Evolutionary conservation across 2,113 vertebrate genomes (phyloP).

Genomic region (Telmatochromis sp.): DNA sequence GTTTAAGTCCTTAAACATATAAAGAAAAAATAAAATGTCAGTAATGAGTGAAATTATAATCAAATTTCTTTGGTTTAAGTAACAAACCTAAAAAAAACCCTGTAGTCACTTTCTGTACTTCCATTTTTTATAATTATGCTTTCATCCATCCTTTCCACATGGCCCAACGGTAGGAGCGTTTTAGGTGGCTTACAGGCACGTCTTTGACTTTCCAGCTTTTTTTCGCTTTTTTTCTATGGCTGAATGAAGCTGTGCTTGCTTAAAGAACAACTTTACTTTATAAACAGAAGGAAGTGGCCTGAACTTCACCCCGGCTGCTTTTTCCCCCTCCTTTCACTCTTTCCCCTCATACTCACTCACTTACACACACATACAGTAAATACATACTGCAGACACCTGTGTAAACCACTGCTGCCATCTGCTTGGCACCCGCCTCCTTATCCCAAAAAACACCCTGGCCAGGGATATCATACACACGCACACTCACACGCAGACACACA

Average conservation of each 20-base stretch:
- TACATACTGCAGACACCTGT: conserved; percentile 51
- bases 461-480: not conserved
- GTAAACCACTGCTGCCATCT: conserved; percentile 52
- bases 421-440: conserved; percentile 23
- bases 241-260: not conserved
- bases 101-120: not conserved
- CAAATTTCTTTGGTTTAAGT: not conserved
- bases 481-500: not conserved
- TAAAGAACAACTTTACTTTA: conserved; percentile 2
- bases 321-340: not conserved
- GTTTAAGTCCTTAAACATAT: not conserved
- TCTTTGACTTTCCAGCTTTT: not conserved
- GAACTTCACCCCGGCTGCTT: conserved; percentile 30
- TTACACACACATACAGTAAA: not conserved
- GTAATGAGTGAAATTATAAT: not conserved
- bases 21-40: not conserved
- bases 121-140: not conserved
- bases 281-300: conserved; percentile 33
- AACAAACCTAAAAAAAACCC: not conserved
- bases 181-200: not conserved
- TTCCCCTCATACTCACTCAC: not conserved
- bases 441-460: conserved; percentile 12
- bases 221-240: not conserved
- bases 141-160: not conserved
- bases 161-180: not conserved